A percentile compares a stretch with the other conserved stretches of the same genome.
phyloP scores from a whole-genome alignment of 92 coral and sea anemone genomes.

The Micromussa lordhowensis region DNA sequence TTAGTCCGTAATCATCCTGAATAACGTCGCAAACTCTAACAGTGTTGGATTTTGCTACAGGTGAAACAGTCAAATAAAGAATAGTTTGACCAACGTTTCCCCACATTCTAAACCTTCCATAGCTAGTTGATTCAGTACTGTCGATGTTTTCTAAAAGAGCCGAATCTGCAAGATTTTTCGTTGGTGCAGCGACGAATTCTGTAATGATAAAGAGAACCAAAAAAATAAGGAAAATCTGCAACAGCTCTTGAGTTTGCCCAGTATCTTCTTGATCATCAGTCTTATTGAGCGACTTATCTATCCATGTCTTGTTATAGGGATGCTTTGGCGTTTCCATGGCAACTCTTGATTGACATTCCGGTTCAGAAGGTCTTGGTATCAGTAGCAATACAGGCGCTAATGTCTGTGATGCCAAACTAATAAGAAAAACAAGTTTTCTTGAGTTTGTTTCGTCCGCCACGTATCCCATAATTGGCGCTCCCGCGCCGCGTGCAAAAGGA shows the following conservation, averaged over 20 bases:
- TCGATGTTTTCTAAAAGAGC: constrained; percentile 70
- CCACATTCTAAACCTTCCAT: constrained; percentile 72
- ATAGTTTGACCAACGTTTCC: constrained; percentile 73
- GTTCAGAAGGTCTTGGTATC: constrained; percentile 12
- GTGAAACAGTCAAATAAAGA: constrained; percentile 40
- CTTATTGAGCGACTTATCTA: neutral
- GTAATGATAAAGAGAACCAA: constrained; percentile 62
- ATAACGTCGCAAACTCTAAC: constrained; percentile 58
- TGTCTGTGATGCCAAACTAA: neutral
- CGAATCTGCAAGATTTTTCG: constrained; percentile 75
- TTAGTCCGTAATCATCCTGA: constrained; percentile 52
- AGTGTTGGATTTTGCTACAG: constrained; percentile 60
- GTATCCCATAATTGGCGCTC: constrained; percentile 21
- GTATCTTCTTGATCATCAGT: neutral
- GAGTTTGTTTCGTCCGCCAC: neutral
- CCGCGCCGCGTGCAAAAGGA: neutral
- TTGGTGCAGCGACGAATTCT: constrained; percentile 77
- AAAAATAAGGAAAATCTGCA: constrained; percentile 28
- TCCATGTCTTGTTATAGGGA: neutral
- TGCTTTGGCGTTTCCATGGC: neutral
- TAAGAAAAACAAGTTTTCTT: neutral
- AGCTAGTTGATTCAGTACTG: constrained; percentile 55
- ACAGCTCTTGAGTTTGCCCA: neutral
- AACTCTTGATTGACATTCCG: constrained; percentile 1
- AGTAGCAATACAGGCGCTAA: neutral